phyloP scores from a whole-genome alignment of 2,113 vertebrate genomes.

The Platycercus adscitus region DNA sequence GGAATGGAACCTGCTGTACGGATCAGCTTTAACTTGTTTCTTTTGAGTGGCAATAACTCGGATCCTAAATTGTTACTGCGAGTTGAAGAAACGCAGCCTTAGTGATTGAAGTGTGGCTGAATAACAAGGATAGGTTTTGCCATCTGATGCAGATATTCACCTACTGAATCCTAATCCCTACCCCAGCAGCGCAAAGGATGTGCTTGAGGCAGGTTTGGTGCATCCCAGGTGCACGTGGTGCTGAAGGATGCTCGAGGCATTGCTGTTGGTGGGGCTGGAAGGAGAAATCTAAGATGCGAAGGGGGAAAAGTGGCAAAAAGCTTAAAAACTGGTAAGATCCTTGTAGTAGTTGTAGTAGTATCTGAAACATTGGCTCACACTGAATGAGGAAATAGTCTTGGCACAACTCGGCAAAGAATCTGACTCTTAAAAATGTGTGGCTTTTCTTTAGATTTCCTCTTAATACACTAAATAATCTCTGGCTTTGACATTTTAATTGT shows the following conservation, averaged over 20 bases:
- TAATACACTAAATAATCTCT: conserved; percentile 44
- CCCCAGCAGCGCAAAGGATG: not conserved
- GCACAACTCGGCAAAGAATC: not conserved
- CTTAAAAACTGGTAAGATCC: not conserved
- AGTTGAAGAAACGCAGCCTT: not conserved
- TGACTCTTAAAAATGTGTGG: not conserved
- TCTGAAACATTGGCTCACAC: not conserved
- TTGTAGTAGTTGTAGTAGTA: not conserved
- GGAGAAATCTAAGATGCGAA: not conserved
- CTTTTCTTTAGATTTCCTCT: conserved; percentile 48
- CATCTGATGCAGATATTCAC: not conserved
- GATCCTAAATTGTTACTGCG: not conserved
- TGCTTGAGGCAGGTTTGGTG: not conserved
- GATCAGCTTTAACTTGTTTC: not conserved
- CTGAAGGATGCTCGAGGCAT: accelerated
- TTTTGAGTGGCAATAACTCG: accelerated
- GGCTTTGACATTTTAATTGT: conserved; percentile 62
- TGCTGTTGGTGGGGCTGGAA: not conserved
- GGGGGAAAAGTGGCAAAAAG: not conserved
- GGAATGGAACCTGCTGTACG: not conserved
- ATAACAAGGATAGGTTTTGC: accelerated
- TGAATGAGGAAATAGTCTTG: conserved; percentile 24
- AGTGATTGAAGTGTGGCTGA: accelerated
- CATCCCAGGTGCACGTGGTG: accelerated
- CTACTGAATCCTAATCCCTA: not conserved